Evolutionary conservation across 2,888 invertebrate species (phyloP).

Genomic region (Cantharis lateralis): DNA sequence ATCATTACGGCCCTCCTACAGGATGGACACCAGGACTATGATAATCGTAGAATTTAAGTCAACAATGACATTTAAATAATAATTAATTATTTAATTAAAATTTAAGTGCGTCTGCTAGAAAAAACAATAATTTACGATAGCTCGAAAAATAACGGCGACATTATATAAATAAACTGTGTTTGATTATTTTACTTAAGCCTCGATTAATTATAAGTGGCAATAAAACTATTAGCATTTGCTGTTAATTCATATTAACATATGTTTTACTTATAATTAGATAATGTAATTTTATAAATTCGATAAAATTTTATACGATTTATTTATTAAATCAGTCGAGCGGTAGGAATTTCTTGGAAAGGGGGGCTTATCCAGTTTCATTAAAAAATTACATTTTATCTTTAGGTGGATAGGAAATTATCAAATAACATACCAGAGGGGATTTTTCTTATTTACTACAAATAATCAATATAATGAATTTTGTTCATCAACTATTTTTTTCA

Average conservation of each 20-base stretch:
- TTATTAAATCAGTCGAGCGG: neutral
- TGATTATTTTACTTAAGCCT: conserved; percentile 7
- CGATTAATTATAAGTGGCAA: conserved; percentile 6
- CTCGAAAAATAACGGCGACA: neutral
- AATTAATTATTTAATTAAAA: neutral
- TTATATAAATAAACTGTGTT: neutral
- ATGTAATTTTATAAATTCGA: conserved; percentile 15
- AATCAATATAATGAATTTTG: too few species aligned
- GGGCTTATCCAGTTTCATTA: neutral
- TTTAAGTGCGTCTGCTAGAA: neutral
- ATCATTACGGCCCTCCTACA: too few species aligned
- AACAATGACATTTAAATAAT: neutral
- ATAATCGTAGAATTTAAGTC: neutral
- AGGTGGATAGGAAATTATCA: neutral
- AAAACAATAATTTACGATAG: neutral
- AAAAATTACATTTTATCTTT: neutral
- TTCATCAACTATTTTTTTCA: too few species aligned
- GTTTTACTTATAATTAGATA: conserved; percentile 16
- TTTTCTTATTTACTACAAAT: too few species aligned
- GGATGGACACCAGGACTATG: too few species aligned
- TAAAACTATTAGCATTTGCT: conserved; percentile 10
- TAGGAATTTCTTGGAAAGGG: neutral
- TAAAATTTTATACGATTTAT: neutral
- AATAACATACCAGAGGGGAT: too few species aligned
- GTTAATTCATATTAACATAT: conserved; percentile 13